These are phyloP conservation scores for Bubalus kerabau DNA, from an alignment of 2,113 vertebrate species.

Conservation along the genomic window DNA sequence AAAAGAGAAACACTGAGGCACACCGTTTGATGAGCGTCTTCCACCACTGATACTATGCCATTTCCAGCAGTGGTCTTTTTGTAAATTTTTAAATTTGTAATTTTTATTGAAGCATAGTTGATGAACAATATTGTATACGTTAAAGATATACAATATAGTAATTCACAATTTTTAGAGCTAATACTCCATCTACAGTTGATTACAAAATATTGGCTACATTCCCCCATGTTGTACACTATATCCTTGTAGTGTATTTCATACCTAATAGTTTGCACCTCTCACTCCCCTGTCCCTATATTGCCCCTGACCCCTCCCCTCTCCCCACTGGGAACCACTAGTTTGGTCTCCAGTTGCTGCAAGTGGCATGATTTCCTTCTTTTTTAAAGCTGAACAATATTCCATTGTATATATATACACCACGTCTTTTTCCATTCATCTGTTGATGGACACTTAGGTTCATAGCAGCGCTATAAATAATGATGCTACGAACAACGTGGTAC, in stretches of 20 bases:
- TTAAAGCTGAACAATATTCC: not conserved
- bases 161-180: not conserved
- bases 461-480: too few species aligned
- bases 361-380: not conserved
- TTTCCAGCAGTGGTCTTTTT: not conserved
- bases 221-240: not conserved
- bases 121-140: not conserved
- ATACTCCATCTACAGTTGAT: not conserved
- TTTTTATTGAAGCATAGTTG: not conserved
- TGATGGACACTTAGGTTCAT: not conserved
- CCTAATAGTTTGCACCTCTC: not conserved
- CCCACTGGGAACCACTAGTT: not conserved
- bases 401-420: too few species aligned
- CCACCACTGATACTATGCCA: not conserved
- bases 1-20: not conserved
- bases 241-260: not conserved
- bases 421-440: not conserved
- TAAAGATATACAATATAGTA: not conserved
- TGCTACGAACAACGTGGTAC: not conserved
- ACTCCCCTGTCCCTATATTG: too few species aligned
- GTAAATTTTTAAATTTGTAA: not conserved
- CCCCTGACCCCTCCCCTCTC: not conserved
- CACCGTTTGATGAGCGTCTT: accelerated
- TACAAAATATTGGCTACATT: not conserved
- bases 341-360: not conserved